Conservation (phyloP, 2,888 invertebrate genomes). For the Chloroclystis v-ata region DNA sequence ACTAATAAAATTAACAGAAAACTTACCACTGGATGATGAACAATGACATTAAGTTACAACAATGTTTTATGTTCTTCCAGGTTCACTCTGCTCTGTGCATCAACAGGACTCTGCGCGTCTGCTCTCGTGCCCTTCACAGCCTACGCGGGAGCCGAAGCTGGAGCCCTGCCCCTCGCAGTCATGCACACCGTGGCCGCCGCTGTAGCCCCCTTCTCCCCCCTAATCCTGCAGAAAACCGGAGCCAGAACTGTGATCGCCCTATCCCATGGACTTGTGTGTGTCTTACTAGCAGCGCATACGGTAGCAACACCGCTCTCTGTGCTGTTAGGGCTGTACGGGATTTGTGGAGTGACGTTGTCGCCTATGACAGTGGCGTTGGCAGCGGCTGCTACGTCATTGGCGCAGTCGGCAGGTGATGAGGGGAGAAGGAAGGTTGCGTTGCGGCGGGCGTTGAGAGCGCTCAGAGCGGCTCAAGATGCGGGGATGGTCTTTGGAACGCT, state of each 20-base stretch:
- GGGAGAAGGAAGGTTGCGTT: conserved; percentile 56
- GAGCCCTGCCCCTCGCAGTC: conserved; percentile 80
- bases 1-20: too few species aligned
- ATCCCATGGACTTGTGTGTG: conserved; percentile 75
- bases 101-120: conserved; percentile 81
- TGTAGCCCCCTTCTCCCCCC: conserved; percentile 69
- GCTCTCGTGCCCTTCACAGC: conserved; percentile 80
- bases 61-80: too few species aligned
- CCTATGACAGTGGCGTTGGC: conserved; percentile 78
- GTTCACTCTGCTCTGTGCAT: conserved; percentile 75
- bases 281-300: conserved; percentile 80
- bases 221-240: conserved; percentile 65
- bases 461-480: conserved; percentile 67
- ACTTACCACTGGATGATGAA: too few species aligned
- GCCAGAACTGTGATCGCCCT: conserved; percentile 59
- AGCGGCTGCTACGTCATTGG: conserved; percentile 77
- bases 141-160: conserved; percentile 72
- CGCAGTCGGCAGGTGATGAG: conserved; percentile 74
- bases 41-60: too few species aligned
- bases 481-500: conserved; percentile 65
- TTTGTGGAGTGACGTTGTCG: conserved; percentile 78
- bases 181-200: conserved; percentile 80
- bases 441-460: conserved; percentile 60
- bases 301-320: conserved; percentile 58
- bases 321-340: conserved; percentile 57